Evolutionary conservation across 2,888 invertebrate genomes (phyloP), one percentile per base, ranked within the genome.

Genomic region (Chymomyza fuscimana): DNA sequence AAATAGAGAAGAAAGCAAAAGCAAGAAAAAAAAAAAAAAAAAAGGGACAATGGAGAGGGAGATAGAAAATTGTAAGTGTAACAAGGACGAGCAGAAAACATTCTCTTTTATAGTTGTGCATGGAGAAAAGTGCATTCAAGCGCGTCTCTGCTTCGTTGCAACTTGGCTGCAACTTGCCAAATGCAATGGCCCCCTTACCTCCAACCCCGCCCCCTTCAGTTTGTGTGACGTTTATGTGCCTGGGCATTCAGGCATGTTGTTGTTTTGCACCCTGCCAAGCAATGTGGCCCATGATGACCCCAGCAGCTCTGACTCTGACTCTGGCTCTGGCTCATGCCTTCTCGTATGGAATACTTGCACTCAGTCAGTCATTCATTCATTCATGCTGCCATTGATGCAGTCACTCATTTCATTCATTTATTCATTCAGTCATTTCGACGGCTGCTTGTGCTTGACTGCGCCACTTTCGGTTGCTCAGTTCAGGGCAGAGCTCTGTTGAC

Each of bases 401-500:
- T 56, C 76, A 69, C 60, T 29, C 62, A 36, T 62, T 59, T 9
- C 69, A 69, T 65, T 73, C 74, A 70, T 77, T 67, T 78, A 69
- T 67, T 76, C 76, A 66, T 72, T 76, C 79, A 76, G 72, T 74
- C 76, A 72, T 70, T 74, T 58, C 22, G 10, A 67, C 67, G 74
- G 29, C 58, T 19, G 40, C 22, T 25, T 29, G 5, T 36, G 60
- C 60, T 60, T 60, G 60, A 40, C 60, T 76, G 66, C 85, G 74
- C 70, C 82, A 80, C 78, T 87, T 83, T 87, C 76, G 74, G 74
- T 68, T 86, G 83, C 83, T 86, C 83, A 87, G 82, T 83, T 83
- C 77, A 32, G 32, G 32, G 32, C 32, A 32, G 77, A 83, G 78
- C 75, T 79, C 76, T 73, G 70, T 79, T 86, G 86, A 82, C 86